Base-by-base conservation (phyloP, 1,140 invertebrate genomes). In the Lepidurus arcticus region DNA sequence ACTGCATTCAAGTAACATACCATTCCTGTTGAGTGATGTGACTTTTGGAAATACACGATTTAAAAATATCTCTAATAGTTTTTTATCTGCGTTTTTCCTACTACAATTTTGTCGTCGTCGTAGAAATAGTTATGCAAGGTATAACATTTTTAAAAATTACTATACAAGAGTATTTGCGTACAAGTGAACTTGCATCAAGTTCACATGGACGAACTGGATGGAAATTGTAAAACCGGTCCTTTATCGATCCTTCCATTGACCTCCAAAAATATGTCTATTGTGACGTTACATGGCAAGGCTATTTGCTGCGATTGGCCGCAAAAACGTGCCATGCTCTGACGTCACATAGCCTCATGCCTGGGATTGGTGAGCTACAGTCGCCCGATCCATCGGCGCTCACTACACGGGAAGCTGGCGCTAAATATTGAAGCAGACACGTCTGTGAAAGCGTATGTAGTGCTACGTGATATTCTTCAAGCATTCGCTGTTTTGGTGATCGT, bases 321-420 rank as follows among this genome's bases (percentile, higher is more conserved):
- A 65, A 21, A 65, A 65, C 53, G 53, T 65, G 16, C 53, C 16
- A 65, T 65, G 53, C 21, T 21, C 53, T 65, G 53, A 65, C 53
- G 53, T 65, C 53, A 65, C 53, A 65, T 65, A 65, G 53, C 53
- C 53, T 65, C 53, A 65, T 65, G 53, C 53, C 21, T 65, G 53
- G 53, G 53, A 65, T 65, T 65, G 53, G 53, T 21, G 53, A 1
- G 53, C 53, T 13, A 21, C 53, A 65, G 53, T 65, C 16, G 13
- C 53, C 53, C 53, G 53, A 65, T 65, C 53, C 53, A 65, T 21
- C 53, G 21, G 21, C 53, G 21, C 16, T 65, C 53, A 21, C 16
- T 65, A 21, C 13, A 65, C 7, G 53, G 53, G 53, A 65, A 65
- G 53, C 53, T 65, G 53, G 53, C 13, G 53, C 53, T 21, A 65